phyloP scores from a whole-genome alignment of 2,797 vertebrate genomes.

The Rhadinocentrus ornatus region DNA sequence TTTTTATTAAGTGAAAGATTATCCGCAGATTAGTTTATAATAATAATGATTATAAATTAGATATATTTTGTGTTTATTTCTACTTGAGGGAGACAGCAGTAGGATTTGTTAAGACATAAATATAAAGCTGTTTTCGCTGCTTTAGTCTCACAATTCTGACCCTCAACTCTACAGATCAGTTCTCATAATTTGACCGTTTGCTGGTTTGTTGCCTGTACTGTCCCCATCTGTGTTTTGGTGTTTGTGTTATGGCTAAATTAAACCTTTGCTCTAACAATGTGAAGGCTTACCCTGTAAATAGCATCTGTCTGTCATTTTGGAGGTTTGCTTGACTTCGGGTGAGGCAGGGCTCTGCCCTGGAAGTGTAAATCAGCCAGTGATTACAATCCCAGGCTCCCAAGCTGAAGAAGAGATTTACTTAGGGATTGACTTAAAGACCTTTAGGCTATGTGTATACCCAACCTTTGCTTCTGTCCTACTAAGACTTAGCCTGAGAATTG shows the following conservation, averaged over 20 bases:
- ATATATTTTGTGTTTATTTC: background rate
- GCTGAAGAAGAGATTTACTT: slow-evolving; percentile 33
- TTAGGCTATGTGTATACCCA: slow-evolving; percentile 21
- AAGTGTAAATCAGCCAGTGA: slow-evolving; percentile 9
- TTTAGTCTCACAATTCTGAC: background rate
- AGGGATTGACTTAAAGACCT: slow-evolving; percentile 38
- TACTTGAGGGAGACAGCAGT: background rate
- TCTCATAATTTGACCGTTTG: slow-evolving; percentile 6
- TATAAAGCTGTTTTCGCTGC: background rate
- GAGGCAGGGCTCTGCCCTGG: background rate
- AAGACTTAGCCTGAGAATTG: slow-evolving; percentile 3
- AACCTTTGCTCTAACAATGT: slow-evolving; percentile 23
- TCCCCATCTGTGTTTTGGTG: slow-evolving; percentile 35
- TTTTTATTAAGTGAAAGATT: background rate
- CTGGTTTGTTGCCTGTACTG: background rate
- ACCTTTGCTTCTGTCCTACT: slow-evolving; percentile 1
- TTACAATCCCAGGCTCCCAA: background rate
- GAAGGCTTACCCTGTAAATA: slow-evolving; percentile 52
- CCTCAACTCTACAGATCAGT: slow-evolving; percentile 2
- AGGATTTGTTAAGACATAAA: slow-evolving; percentile 2
- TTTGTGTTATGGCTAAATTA: slow-evolving; percentile 59
- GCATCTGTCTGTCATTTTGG: background rate
- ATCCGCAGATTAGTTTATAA: background rate
- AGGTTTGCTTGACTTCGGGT: slow-evolving; percentile 23
- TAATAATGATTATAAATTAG: background rate